Conservation (phyloP, 1,140 invertebrate species). For the Thalassaphorura encarpata region DNA sequence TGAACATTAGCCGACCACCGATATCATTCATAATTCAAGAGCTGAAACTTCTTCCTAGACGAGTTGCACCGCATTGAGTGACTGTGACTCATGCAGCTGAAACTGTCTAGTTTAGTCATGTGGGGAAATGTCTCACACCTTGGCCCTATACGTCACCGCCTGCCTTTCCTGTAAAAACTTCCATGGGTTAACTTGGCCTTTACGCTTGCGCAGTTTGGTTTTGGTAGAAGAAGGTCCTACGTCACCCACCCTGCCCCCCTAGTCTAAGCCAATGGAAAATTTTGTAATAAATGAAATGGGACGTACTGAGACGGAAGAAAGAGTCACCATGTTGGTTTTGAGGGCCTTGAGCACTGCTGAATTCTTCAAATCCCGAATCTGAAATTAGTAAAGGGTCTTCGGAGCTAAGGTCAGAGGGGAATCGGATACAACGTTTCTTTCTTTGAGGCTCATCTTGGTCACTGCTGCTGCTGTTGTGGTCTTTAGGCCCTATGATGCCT, state of each 20-base stretch:
- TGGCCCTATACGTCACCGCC: too few species aligned
- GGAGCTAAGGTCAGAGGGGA: constrained; percentile 19
- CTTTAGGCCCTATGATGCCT: too few species aligned
- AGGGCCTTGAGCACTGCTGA: constrained; percentile 5
- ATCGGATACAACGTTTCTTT: constrained; percentile 27
- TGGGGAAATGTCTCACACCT: too few species aligned
- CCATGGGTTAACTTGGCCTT: too few species aligned
- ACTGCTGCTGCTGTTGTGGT: too few species aligned
- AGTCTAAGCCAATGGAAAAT: not conserved
- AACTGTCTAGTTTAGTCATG: not conserved
- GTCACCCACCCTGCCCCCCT: not conserved
- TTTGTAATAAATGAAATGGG: not conserved
- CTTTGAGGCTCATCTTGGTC: constrained; percentile 23
- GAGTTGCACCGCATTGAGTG: too few species aligned
- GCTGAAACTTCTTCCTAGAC: too few species aligned
- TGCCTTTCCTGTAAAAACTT: too few species aligned
- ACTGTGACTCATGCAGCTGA: too few species aligned
- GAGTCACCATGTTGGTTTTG: constrained; percentile 28
- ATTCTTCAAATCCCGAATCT: constrained; percentile 29
- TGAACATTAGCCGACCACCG: too few species aligned
- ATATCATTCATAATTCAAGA: too few species aligned
- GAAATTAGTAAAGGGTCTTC: constrained; percentile 24
- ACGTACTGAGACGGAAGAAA: constrained; percentile 21
- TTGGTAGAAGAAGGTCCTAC: not conserved
- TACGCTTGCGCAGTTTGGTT: not conserved